Evolutionary conservation across 30 jellyfish, hydroid and myxozoan genomes (phyloP), one percentile per base, ranked within the genome.

Genomic region (Aurelia sp.): DNA sequence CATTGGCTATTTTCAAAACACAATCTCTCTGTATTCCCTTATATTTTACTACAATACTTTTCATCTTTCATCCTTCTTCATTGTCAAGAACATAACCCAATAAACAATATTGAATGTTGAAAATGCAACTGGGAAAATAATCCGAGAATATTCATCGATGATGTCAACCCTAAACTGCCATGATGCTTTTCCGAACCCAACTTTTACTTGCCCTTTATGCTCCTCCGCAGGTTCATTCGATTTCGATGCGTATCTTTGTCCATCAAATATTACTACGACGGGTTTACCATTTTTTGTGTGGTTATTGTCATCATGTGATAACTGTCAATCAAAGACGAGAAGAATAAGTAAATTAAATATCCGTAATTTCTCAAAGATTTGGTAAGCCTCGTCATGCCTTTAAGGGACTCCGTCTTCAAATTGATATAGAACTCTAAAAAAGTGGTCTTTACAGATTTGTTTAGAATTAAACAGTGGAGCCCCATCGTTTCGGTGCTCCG

Each of bases 61-160:
- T 21, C n/a, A 31, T 50, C 73, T 70, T 20, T 44, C 91, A 15
- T 70, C 74, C 67, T 81, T 92, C 62, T 92, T 92, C 90, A 78
- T 89, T 13, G 94, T 76, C 21, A 86, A 76, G 86, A 92, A 92
- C 89, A 92, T 92, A 27, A 92, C 92, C 98, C 98, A 92, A 79
- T 92, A 92, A n/a, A 92, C 98, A 7, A 86, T 82, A 64, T 92
- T 92, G 67, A 92, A 92, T 48, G 97, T 92, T 71, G 97, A 90
- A 74, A 92, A 92, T 19, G 98, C 78, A 10, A 89, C 82, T 16
- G 98, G 98, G 65, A 92, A 92, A 19, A 92, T 71, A 78, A 92
- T 50, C 22, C 98, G 83, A 19, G 98, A 86, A 51, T 92, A 92
- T 66, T 92, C 98, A 66, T 92, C 98, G 13, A 92, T 92, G 47